Evolutionary conservation across 1,140 invertebrate species (phyloP), one percentile per base, ranked within the genome.

Genomic region (Polypedilum vanderplanki): DNA sequence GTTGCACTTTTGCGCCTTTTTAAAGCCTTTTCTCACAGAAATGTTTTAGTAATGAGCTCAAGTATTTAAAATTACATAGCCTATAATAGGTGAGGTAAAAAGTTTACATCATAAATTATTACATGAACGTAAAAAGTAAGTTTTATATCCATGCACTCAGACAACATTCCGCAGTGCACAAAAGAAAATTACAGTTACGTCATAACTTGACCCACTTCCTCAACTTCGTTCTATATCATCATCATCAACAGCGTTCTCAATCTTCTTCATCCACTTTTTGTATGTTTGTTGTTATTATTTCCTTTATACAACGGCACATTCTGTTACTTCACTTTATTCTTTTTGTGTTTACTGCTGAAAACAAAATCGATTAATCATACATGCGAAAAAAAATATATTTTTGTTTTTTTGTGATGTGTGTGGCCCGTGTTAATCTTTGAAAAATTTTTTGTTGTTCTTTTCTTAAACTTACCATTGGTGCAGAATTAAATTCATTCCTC

Each of bases 311-410:
- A 57, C 46, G 46, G 46, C n/a, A n/a, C 15, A 57, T 57, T 57
- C n/a, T 57, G 12, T 57, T 57, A 57, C 46, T 57, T 4, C 10
- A 46, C 41, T 46, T 46, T 46, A 46, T 46, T 57, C 46, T 57
- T 15, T 4, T 9, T 57, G 4, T 57, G 46, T 57, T 33, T 57
- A 12, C n/a, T 57, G 41, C 15, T 46, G 41, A 46, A 15, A 46
- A 57, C 10, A 57, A 57, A n/a, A 57, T 57, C 46, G 46, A 57
- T 57, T 57, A 57, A 57, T 57, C 46, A 57, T 57, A 57, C 46
- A 57, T 15, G n/a, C 46, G n/a, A n/a, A 57, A 15, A 33, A 33
- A 33, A 33, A 33, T 33, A n/a, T 33, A 33, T 33, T 33, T 3
- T 33, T 33, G 1, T 33, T 33, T 1, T 57, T 46, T 1, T 46